phyloP scores from a whole-genome alignment of 2,888 invertebrate species.

The Stenotaenia linearis region DNA sequence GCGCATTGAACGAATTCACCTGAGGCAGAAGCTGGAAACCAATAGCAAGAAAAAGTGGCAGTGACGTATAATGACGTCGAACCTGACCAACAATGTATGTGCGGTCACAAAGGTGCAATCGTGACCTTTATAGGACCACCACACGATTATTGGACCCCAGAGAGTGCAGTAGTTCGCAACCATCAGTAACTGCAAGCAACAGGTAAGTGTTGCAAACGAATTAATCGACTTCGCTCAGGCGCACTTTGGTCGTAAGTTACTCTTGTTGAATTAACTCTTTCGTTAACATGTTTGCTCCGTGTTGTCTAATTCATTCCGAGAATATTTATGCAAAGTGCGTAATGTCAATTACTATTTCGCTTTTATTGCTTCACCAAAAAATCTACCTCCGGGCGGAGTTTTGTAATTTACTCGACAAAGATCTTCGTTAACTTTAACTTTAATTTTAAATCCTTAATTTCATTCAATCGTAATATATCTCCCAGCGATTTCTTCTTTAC shows the following conservation, averaged over 20 bases:
- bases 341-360: not conserved
- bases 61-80: constrained; percentile 4
- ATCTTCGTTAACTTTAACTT: not conserved
- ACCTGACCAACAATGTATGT: not conserved
- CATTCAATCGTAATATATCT: too few relatives aligned
- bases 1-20: not conserved
- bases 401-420: not conserved
- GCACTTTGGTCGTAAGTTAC: not conserved
- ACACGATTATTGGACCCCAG: constrained; percentile 3
- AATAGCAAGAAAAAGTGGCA: not conserved
- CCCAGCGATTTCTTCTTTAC: too few relatives aligned
- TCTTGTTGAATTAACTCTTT: not conserved
- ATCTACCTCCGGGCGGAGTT: not conserved
- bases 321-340: not conserved
- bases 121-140: not conserved
- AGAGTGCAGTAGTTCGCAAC: not conserved
- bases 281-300: not conserved
- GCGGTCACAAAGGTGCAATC: constrained; percentile 1
- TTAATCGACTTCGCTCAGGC: not conserved
- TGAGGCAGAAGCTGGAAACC: not conserved
- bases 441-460: not conserved
- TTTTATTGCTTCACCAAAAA: not conserved
- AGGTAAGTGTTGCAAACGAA: not conserved
- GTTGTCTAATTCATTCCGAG: too few relatives aligned
- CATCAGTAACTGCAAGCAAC: not conserved